Conservation (phyloP, 2,797 vertebrate genomes). For the Eleutherodactylus coqui region DNA sequence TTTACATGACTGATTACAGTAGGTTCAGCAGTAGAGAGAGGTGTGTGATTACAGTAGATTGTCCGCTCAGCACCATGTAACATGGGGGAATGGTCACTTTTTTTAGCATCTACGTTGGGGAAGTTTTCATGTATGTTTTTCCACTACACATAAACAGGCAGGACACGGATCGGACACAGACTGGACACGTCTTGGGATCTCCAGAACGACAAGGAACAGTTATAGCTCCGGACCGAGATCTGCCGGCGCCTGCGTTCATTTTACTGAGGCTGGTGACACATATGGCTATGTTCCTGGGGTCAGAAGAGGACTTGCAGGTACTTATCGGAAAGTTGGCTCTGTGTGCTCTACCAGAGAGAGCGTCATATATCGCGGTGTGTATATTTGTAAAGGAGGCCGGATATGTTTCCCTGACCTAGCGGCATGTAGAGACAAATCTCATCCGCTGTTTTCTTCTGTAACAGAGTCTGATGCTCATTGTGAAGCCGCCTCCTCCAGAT, state of each 20-base stretch:
- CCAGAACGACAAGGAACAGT: constrained; percentile 68
- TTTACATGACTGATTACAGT: background rate
- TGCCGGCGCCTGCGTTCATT: constrained; percentile 79
- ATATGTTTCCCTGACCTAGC: background rate
- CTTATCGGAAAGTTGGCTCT: background rate
- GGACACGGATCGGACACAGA: constrained; percentile 81
- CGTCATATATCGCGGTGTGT: background rate
- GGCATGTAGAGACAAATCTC: background rate
- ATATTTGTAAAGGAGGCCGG: background rate
- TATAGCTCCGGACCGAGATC: constrained; percentile 79
- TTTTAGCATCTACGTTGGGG: background rate
- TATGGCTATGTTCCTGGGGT: constrained; percentile 85
- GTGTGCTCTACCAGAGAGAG: background rate
- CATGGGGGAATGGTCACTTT: background rate
- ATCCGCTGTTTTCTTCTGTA: constrained; percentile 37
- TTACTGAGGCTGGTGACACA: constrained; percentile 87
- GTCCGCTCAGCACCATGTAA: background rate
- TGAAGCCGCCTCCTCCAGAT: constrained; percentile 78
- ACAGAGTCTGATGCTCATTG: constrained; percentile 74
- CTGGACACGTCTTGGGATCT: constrained; percentile 85
- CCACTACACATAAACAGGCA: background rate
- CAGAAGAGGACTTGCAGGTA: constrained; percentile 76
- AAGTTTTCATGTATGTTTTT: background rate
- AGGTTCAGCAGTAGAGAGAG: too few relatives aligned
- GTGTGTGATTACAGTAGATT: too few relatives aligned